These are phyloP conservation scores for Caerostris darwini DNA, from an alignment of 1,140 invertebrate species.

Conservation along the genomic window DNA sequence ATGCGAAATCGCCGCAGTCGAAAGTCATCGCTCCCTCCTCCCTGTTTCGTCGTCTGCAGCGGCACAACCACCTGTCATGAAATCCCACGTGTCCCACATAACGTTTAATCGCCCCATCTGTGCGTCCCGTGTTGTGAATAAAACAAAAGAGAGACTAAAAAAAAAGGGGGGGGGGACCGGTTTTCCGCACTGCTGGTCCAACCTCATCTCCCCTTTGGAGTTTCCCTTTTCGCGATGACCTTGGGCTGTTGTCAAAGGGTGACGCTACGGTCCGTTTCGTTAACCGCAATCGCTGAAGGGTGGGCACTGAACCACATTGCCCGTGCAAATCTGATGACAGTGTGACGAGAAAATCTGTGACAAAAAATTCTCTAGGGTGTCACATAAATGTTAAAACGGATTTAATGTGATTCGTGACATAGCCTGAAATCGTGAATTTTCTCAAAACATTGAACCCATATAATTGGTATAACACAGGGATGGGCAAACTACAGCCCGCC, in stretches of 20 bases:
- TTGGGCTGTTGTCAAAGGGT: slow-evolving; percentile 39
- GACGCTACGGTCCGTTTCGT: slow-evolving; percentile 36
- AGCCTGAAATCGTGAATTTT: too few species aligned
- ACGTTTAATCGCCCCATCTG: slow-evolving; percentile 58
- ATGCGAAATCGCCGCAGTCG: not conserved
- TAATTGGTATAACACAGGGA: too few species aligned
- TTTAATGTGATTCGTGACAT: too few species aligned
- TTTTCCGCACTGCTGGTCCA: slow-evolving; percentile 47
- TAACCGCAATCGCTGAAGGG: slow-evolving; percentile 43
- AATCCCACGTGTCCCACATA: slow-evolving; percentile 47
- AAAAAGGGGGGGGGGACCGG: slow-evolving; percentile 26
- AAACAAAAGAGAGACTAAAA: slow-evolving; percentile 6
- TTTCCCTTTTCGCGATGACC: slow-evolving; percentile 38
- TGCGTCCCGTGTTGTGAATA: not conserved
- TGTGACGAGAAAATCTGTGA: not conserved
- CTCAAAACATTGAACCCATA: too few species aligned
- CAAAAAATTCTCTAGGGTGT: too few species aligned
- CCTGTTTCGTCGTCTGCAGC: not conserved
- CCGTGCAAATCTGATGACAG: not conserved
- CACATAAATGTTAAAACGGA: too few species aligned
- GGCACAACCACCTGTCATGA: slow-evolving; percentile 35
- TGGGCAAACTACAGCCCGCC: too few species aligned
- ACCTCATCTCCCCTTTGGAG: slow-evolving; percentile 13
- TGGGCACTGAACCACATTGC: slow-evolving; percentile 4
- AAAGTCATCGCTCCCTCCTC: not conserved